phyloP scores from a whole-genome alignment of 2,113 vertebrate species.

The Aplodontia rufa region DNA sequence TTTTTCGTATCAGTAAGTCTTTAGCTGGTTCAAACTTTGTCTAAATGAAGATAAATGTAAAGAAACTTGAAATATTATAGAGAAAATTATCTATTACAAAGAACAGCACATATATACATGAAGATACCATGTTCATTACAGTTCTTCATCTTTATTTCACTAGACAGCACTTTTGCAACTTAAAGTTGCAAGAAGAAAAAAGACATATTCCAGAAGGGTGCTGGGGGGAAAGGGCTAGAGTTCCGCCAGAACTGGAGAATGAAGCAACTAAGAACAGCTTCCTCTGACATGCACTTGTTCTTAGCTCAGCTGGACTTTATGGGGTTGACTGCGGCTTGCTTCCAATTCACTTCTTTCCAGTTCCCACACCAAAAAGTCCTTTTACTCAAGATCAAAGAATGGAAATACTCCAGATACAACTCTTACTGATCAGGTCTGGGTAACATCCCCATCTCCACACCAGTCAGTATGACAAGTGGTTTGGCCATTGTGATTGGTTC shows the following conservation, averaged over 20 bases:
- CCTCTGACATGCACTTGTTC: neutral
- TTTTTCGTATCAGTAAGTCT: neutral
- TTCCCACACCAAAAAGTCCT: neutral
- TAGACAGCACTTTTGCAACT: neutral
- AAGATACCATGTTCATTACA: neutral
- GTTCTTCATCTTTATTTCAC: neutral
- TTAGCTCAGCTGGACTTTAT: neutral
- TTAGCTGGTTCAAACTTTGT: neutral
- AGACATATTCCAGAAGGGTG: neutral
- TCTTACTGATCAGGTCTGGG: neutral
- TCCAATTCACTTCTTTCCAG: neutral
- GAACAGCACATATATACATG: neutral
- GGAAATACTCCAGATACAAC: neutral
- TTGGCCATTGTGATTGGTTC: too few species aligned
- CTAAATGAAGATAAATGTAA: neutral
- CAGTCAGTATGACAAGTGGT: neutral
- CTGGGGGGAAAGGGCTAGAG: neutral
- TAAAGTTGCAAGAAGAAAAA: neutral
- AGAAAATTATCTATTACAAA: neutral
- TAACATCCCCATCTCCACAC: neutral
- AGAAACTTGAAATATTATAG: conserved; percentile 2
- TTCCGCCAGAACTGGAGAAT: neutral
- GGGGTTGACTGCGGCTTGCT: neutral
- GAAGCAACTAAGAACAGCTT: neutral
- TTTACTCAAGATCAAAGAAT: neutral